A percentile compares a stretch with the other conserved stretches of the same genome.
phyloP scores from a whole-genome alignment of 2,113 vertebrate species.

The Bujurquina vittata region DNA sequence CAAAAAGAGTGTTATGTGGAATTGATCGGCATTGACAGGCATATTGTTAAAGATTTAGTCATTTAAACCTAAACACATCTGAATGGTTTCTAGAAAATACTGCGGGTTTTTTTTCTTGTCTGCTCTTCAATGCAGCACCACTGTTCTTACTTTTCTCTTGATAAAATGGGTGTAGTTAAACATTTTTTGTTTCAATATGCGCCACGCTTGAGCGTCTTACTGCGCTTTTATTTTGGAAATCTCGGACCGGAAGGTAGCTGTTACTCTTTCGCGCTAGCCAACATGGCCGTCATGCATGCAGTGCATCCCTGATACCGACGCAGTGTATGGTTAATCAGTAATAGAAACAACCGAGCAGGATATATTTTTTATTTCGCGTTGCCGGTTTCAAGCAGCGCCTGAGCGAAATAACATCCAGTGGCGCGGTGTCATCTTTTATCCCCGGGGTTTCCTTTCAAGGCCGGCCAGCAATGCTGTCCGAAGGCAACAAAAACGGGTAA shows the following conservation, averaged over 20 bases:
- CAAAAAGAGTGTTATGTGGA: background rate
- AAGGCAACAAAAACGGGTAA: conserved; percentile 87
- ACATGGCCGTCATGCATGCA: conserved; percentile 82
- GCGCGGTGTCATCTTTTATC: conserved; percentile 21
- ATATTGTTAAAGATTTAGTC: background rate
- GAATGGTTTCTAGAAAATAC: background rate
- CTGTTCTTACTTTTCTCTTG: too few species aligned
- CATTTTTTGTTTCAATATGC: background rate
- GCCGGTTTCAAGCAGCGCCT: conserved; percentile 39
- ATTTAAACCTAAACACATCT: background rate
- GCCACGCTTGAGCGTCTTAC: background rate
- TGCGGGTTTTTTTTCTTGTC: background rate
- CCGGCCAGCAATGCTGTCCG: conserved; percentile 80
- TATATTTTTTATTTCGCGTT: conserved; percentile 12
- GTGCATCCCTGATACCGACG: conserved; percentile 80
- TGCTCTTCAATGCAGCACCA: too few species aligned
- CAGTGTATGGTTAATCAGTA: conserved; percentile 69
- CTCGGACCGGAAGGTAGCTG: conserved; percentile 34
- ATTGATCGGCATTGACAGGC: background rate
- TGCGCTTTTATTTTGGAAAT: conserved; percentile 55
- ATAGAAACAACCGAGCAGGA: conserved; percentile 19
- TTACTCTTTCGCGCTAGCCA: conserved; percentile 69
- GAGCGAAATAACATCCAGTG: conserved; percentile 27
- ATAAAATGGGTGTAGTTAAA: too few species aligned
- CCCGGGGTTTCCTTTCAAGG: conserved; percentile 47